Evolutionary conservation across 1,140 invertebrate species (phyloP), one percentile per base, ranked within the genome.

Genomic region (Drosophila subpulchrella): DNA sequence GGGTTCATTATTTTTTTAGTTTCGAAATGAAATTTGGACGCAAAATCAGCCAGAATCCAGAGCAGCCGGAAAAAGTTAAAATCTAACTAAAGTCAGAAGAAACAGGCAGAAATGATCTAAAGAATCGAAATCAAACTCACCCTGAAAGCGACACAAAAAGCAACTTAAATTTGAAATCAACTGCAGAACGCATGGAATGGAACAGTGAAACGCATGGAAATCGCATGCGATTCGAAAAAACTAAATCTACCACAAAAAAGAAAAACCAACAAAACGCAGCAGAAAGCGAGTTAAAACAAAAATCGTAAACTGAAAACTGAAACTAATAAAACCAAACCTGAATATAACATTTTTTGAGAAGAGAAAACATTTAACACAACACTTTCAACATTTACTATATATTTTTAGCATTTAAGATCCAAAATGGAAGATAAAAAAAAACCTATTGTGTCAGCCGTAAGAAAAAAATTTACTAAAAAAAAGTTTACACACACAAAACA

Each of bases 1-100:
- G 74, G 81, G 82, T 85, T 78, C 58, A 60, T 54, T 66, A 66
- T 84, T 85, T 75, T 75, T 73, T 61, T 62, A 59, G 53, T 78
- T 74, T 62, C n/a, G 36, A 75, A 51, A 65, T 51, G 46, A 73
- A 61, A 79, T 59, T 86, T 86, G 74, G 82, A 86, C 78, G 82
- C 81, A 85, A 85, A 85, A 86, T 51, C 55, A 82, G 67, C 27
- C 57, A 79, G 61, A 78, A 65, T 55, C 67, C 42, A 75, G 39
- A 75, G 61, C 60, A 75, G 42, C 20, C 62, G 68, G 36, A n/a
- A 70, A 71, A 57, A 30, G 24, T 41, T 8, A 39, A 38, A 11
- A 38, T 11, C 0, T 11, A 38, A 38, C 4, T 6, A 8, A 17
- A 58, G 63, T 32, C 36, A 42, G 30, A 48, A 48, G 17, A 34